Evolutionary conservation across 2,888 invertebrate genomes (phyloP), one percentile per base, ranked within the genome.

Genomic region (Agrotis clavis): DNA sequence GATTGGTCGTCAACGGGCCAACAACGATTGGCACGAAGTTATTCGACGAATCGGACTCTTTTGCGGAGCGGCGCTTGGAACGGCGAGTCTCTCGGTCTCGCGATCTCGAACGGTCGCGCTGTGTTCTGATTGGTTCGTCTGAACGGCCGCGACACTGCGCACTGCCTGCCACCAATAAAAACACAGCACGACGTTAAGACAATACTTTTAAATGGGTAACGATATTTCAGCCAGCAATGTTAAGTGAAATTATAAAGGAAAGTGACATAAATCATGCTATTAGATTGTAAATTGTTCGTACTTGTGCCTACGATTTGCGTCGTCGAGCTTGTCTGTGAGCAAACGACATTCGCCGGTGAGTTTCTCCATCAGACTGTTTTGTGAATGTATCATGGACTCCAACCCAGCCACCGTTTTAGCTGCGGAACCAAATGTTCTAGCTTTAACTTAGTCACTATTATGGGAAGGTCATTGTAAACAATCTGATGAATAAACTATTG

Each of bases 321-420:
- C 98, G 97, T 98, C 98, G 97, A 98, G 97, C 97, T 98, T 98
- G 97, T 98, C 97, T 93, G 98, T 98, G 96, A 98, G 97, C 96
- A 97, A 97, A 97, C 98, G 98, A 97, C 98, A 98, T 97, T 98
- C 98, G 93, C 97, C 97, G 93, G 98, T 98, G 96, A 98, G 97
- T 97, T 98, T 98, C 97, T 98, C 98, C 98, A 98, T 98, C 97
- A 98, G 98, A 97, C 98, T 98, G 97, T 98, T 98, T 97, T 98
- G 98, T 96, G 98, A 98, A 96, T 98, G 98, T 97, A 98, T 97
- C 98, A 98, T 98, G 95, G 97, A 97, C 97, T 98, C 98, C 97
- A 98, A 97, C 97, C 98, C 98, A 97, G 97, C 97, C 96, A 98
- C 98, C 93, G 98, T 98, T 97, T 98, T 98, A 97, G 97, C 98